A percentile compares a stretch with the other conserved stretches of the same genome.
Evolutionary conservation across 2,113 vertebrate genomes (phyloP).

Genomic region (Loxodonta africana): DNA sequence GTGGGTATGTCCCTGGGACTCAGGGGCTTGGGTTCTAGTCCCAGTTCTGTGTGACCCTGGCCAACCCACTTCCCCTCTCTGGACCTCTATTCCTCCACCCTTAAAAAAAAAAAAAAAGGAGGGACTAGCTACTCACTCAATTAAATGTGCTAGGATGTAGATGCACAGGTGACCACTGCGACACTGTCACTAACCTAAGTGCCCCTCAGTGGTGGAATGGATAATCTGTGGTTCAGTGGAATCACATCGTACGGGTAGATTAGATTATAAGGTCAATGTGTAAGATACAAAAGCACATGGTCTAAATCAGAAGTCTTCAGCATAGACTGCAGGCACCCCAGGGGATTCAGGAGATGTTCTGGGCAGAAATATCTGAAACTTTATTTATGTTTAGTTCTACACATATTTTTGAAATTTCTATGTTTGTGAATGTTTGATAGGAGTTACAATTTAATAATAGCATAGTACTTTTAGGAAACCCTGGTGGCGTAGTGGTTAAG

Average conservation of each 20-base stretch:
- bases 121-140: neutral
- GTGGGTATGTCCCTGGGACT: neutral
- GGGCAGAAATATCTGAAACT: neutral
- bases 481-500: too few species aligned
- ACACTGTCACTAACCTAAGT: fast-evolving
- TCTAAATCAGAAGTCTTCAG: neutral
- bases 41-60: neutral
- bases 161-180: neutral
- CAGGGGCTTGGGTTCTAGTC: neutral
- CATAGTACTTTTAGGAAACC: neutral
- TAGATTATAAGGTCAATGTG: neutral
- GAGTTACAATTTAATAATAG: neutral
- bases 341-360: neutral
- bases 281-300: neutral
- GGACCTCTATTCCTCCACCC: neutral
- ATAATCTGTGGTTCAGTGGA: neutral
- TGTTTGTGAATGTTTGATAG: neutral
- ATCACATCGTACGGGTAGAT: neutral
- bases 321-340: neutral
- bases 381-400: neutral
- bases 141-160: neutral
- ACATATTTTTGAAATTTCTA: neutral
- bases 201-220: neutral
- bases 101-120: neutral
- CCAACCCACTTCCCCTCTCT: neutral